These are phyloP conservation scores for Palythoa caribaeorum DNA, from an alignment of 92 coral and sea anemone species.

Conservation along the genomic window DNA sequence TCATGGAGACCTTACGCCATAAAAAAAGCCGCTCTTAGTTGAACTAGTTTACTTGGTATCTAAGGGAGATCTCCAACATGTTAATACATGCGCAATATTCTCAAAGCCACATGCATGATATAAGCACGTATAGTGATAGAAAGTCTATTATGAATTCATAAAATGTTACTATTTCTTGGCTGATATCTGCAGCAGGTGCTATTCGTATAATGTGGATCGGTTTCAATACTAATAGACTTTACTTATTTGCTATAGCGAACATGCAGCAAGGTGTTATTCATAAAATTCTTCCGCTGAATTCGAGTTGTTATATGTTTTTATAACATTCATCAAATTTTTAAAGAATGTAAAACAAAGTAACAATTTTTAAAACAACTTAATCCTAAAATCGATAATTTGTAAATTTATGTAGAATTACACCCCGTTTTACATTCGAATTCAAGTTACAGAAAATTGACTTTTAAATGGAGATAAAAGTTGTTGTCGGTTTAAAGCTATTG, in stretches of 20 bases:
- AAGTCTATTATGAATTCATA: slow-evolving; percentile 23
- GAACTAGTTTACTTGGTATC: slow-evolving; percentile 10
- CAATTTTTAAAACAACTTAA: too few species aligned
- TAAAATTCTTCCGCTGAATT: too few species aligned
- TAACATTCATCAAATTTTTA: too few species aligned
- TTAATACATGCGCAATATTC: background rate
- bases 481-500: too few species aligned
- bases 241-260: background rate
- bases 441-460: too few species aligned
- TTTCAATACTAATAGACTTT: background rate
- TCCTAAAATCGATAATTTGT: too few species aligned
- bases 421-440: too few species aligned
- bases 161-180: slow-evolving; percentile 14
- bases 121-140: slow-evolving; percentile 6
- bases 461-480: too few species aligned
- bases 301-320: too few species aligned
- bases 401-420: too few species aligned
- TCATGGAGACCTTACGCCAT: background rate
- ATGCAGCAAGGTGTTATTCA: too few species aligned
- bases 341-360: too few species aligned
- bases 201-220: background rate
- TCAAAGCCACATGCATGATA: background rate
- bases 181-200: slow-evolving; percentile 22
- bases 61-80: slow-evolving; percentile 46
- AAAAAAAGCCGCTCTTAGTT: background rate